These are phyloP conservation scores for Malaclemys terrapin DNA, from an alignment of 2,113 vertebrate species.

Conservation along the genomic window DNA sequence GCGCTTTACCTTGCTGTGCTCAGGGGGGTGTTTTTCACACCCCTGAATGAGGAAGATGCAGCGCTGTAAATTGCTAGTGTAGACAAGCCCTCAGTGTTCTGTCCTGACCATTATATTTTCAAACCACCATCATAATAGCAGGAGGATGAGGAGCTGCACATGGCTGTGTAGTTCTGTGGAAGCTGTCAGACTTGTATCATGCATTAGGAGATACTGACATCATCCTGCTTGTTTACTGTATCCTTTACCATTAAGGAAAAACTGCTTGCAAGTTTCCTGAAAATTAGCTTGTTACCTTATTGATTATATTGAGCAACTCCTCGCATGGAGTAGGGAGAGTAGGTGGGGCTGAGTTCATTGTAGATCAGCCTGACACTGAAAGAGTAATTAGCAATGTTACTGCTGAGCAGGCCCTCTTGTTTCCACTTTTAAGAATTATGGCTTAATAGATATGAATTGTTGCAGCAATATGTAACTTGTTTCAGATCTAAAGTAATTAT, in stretches of 20 bases:
- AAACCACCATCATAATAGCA: neutral
- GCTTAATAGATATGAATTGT: neutral
- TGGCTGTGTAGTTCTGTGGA: neutral
- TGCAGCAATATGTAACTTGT: neutral
- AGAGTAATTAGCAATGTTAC: neutral
- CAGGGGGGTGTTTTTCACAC: no score
- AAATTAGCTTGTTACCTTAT: neutral
- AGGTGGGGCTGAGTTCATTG: accelerated
- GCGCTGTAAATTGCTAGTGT: no score
- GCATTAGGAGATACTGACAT: neutral
- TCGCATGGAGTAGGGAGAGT: neutral
- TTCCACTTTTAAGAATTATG: neutral
- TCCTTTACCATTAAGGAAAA: conserved; percentile 23
- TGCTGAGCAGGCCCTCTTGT: neutral
- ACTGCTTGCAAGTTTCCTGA: conserved; percentile 20
- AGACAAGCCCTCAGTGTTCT: neutral
- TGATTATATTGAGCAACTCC: neutral
- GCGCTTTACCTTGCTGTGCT: no score
- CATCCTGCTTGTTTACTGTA: neutral
- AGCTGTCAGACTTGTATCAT: neutral
- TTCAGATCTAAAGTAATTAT: neutral
- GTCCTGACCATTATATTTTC: neutral
- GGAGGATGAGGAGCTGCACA: neutral
- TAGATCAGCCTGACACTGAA: conserved; percentile 7
- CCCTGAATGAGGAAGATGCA: no score